Evolutionary conservation across 2,113 vertebrate genomes (phyloP).

Genomic region (Notechis scutatus): DNA sequence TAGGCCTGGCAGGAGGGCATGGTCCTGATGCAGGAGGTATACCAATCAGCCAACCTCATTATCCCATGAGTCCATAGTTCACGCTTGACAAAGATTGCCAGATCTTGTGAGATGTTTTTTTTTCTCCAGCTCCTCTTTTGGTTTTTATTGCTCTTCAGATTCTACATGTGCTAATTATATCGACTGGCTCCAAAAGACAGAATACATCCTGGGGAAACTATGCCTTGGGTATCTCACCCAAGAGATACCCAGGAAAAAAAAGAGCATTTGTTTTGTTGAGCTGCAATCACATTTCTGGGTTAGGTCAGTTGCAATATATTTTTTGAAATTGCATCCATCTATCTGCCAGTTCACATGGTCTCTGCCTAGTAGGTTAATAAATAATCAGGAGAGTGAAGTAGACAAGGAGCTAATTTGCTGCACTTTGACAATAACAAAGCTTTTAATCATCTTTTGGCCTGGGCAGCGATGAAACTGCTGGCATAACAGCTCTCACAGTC

Average conservation of each 20-base stretch:
- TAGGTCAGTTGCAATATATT: neutral
- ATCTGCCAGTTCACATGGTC: neutral
- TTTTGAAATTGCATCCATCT: neutral
- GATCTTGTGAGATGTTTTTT: neutral
- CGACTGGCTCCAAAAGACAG: neutral
- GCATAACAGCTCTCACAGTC: constrained; percentile 16
- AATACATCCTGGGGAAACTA: neutral
- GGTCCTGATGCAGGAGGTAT: neutral
- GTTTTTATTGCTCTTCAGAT: neutral
- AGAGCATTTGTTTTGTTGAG: neutral
- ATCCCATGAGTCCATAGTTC: neutral
- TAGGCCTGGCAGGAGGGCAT: constrained; percentile 20
- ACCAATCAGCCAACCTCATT: neutral
- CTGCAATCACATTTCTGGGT: neutral
- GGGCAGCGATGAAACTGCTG: constrained; percentile 2
- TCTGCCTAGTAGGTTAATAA: constrained; percentile 24
- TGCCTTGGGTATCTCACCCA: no score
- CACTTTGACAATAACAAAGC: constrained; percentile 25
- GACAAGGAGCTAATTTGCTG: neutral
- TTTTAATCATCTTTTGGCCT: constrained; percentile 23
- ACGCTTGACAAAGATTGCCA: neutral
- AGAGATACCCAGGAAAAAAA: neutral
- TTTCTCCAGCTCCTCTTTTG: neutral
- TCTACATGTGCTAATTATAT: neutral
- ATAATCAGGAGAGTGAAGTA: constrained; percentile 23